These are phyloP conservation scores for Lasioglossum zephyrum DNA, from an alignment of 2,888 invertebrate genomes.

Conservation along the genomic window DNA sequence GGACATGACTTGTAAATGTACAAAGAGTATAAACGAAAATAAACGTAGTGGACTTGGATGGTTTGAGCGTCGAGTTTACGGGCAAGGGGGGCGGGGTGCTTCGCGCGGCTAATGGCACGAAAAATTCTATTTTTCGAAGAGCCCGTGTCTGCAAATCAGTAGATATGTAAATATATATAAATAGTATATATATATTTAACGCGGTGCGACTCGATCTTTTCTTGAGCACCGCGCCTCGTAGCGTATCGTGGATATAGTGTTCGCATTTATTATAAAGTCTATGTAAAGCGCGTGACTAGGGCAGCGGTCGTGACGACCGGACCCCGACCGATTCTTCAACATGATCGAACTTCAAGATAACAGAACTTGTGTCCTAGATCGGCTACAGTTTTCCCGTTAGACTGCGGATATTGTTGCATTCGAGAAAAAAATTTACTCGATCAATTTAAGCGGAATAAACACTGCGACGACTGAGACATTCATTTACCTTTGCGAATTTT, in stretches of 20 bases:
- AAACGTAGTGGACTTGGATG: slow-evolving; percentile 28
- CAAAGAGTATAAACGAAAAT: slow-evolving; percentile 31
- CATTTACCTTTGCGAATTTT: not conserved
- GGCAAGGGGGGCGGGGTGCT: not conserved
- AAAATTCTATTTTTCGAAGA: slow-evolving; percentile 19
- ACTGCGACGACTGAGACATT: not conserved
- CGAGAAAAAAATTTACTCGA: not conserved
- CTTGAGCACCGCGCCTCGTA: slow-evolving; percentile 48
- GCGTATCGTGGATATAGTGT: slow-evolving; percentile 74
- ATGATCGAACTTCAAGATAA: not conserved
- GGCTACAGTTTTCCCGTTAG: not conserved
- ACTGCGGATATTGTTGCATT: not conserved
- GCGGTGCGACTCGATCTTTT: slow-evolving; percentile 35
- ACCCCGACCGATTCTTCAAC: not conserved
- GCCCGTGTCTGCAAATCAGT: slow-evolving; percentile 32
- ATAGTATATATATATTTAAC: not conserved
- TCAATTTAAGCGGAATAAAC: not conserved
- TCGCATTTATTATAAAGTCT: slow-evolving; percentile 80
- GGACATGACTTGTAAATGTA: slow-evolving; percentile 42
- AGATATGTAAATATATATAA: slow-evolving; percentile 26
- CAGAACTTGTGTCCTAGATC: not conserved
- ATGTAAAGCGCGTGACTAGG: slow-evolving; percentile 68
- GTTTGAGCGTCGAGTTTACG: slow-evolving; percentile 1
- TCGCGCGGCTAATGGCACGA: slow-evolving; percentile 10
- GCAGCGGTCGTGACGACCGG: slow-evolving; percentile 50